Base-by-base conservation (phyloP, 2,888 invertebrate genomes). In the Pseudococcus viburni region DNA sequence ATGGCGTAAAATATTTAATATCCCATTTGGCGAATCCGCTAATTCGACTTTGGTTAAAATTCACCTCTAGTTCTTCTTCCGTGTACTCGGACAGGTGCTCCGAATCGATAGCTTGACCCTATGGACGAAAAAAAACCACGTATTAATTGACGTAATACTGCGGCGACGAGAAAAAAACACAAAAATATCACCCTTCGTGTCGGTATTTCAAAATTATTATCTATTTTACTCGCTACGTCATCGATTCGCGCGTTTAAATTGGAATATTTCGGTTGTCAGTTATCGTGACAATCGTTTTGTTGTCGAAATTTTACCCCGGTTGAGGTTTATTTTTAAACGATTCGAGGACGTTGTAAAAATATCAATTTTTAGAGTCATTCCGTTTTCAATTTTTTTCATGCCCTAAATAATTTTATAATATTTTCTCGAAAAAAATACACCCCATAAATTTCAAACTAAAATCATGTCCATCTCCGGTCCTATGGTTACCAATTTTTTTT, bases 11-110 rank as follows among this genome's bases (percentile, higher is more conserved):
- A 92, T 97, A 99, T 91, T 97, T 97, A 91, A 97, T 94, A 92
- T 99, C 99, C 91, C 97, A 94, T 90, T 96, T 95, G 3, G 97
- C 96, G 92, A 99, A 99, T 51, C 98, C 98, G 91, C 95, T 94
- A 77, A 96, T 94, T 89, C 96, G 93, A 9, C 96, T 94, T 90
- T 96, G 95, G 0, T 96, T 94, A 91, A 97, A 97, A 90, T 95
- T 93, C 89, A 97, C 96, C 93, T 98, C 98, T 92, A 96, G 94
- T 91, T 96, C 96, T 90, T 98, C 98, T 91, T 98, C 97, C 0
- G 97, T 98, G 42, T 97, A 94, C 92, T 98, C 98, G 0, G 97
- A 97, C 85, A 98, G 92, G 92, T 97, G 97, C 91, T 98, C 98
- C 0, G 97, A 97, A 92, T 98, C 98, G 90, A 98, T 95, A 15